phyloP scores from a whole-genome alignment of 2,113 vertebrate species.

The Chamaetylas fuelleborni region DNA sequence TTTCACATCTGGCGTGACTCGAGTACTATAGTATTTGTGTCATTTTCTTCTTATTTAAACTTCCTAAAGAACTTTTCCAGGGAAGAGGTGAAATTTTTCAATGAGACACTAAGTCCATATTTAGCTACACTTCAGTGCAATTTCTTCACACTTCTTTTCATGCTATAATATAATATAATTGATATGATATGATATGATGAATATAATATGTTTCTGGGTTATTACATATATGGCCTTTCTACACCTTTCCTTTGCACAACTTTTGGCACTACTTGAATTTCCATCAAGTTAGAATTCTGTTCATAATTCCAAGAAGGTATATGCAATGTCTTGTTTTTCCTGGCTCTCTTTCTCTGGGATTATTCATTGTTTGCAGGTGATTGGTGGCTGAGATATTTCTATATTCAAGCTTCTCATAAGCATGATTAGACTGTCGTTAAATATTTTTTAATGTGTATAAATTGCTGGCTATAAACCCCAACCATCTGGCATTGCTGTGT shows the following conservation, averaged over 20 bases:
- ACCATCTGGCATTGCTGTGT: slow-evolving; percentile 6
- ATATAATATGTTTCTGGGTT: background rate
- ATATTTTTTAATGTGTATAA: slow-evolving; percentile 17
- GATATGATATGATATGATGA: no score
- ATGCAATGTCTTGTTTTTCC: slow-evolving; percentile 27
- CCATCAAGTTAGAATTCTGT: slow-evolving; percentile 24
- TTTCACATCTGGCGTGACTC: background rate
- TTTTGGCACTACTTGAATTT: slow-evolving; percentile 42
- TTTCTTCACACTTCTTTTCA: slow-evolving; percentile 46
- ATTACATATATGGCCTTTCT: background rate
- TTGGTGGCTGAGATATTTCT: slow-evolving; percentile 35
- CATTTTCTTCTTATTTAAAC: slow-evolving; percentile 12
- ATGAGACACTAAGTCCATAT: background rate
- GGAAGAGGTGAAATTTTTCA: slow-evolving; percentile 17
- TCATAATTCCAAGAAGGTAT: slow-evolving; percentile 46
- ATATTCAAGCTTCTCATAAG: slow-evolving; percentile 18
- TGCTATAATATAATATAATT: background rate
- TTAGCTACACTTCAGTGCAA: slow-evolving; percentile 4
- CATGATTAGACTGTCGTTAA: slow-evolving; percentile 28
- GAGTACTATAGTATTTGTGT: background rate
- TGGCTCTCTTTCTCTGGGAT: slow-evolving; percentile 7
- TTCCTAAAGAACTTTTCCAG: background rate
- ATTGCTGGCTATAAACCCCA: slow-evolving; percentile 21
- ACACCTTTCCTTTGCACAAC: slow-evolving; percentile 18
- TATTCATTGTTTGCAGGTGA: slow-evolving; percentile 49